A percentile compares a stretch with the other conserved stretches of the same genome.
Conservation (phyloP, 2,888 invertebrate species). For the Hypomecis atomaria region DNA sequence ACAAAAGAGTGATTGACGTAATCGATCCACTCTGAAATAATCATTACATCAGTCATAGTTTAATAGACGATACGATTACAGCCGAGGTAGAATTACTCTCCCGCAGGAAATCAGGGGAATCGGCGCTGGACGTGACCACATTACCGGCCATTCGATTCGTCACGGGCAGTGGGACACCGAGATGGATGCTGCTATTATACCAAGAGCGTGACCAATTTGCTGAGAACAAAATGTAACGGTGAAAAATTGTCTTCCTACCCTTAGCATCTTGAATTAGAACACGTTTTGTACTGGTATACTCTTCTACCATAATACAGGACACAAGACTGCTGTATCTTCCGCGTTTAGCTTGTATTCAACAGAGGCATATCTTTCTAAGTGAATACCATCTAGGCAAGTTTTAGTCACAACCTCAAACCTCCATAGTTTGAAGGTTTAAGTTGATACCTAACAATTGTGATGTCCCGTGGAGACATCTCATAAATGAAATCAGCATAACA, state of each 20-base stretch:
- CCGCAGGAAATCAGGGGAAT: constrained; percentile 47
- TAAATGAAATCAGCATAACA: not conserved
- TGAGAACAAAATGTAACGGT: not conserved
- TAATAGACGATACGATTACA: constrained; percentile 34
- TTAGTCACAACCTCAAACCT: too few species aligned
- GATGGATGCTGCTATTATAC: constrained; percentile 40
- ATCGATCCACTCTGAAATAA: constrained; percentile 34
- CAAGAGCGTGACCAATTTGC: constrained; percentile 6
- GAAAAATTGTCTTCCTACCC: not conserved
- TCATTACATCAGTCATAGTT: constrained; percentile 23
- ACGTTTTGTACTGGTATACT: too few species aligned
- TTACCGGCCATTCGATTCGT: constrained; percentile 67
- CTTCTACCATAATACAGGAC: too few species aligned
- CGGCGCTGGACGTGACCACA: constrained; percentile 60
- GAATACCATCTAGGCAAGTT: too few species aligned
- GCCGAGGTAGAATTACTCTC: constrained; percentile 41
- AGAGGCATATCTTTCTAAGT: too few species aligned
- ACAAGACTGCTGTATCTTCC: too few species aligned
- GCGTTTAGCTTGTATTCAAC: too few species aligned
- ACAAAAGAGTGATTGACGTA: constrained; percentile 38
- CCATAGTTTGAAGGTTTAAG: too few species aligned
- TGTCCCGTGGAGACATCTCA: too few species aligned
- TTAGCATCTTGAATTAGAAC: not conserved
- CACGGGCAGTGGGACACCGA: constrained; percentile 54
- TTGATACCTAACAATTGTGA: too few species aligned